These are phyloP conservation scores for Gadus chalcogrammus DNA, from an alignment of 2,113 vertebrate species.

Conservation along the genomic window DNA sequence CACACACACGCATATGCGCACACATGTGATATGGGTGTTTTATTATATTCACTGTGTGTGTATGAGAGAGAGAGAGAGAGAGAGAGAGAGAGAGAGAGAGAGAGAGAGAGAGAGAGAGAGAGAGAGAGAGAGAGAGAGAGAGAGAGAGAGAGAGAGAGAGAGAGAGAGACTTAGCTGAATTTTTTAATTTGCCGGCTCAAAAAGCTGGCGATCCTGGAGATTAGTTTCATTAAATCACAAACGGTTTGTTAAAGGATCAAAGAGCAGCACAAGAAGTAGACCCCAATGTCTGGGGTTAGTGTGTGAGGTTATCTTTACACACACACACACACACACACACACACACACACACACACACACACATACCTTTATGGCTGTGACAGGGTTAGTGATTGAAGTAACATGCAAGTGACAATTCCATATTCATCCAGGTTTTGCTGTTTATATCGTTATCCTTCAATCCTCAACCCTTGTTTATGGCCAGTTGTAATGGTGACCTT, in stretches of 20 bases:
- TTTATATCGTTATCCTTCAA: too few relatives aligned
- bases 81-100: conserved; percentile 80
- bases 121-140: conserved; percentile 80
- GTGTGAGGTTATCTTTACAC: not conserved
- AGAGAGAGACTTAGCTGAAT: conserved; percentile 83
- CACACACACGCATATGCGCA: conserved; percentile 34
- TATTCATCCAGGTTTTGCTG: too few relatives aligned
- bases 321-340: not conserved
- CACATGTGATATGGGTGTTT: conserved; percentile 46
- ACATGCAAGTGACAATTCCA: too few relatives aligned
- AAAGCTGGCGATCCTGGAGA: conserved; percentile 87
- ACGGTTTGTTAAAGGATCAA: conserved; percentile 55
- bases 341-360: not conserved
- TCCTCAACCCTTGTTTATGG: too few relatives aligned
- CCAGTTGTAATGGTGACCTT: too few relatives aligned
- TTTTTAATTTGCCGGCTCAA: conserved; percentile 92
- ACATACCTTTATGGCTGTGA: too few relatives aligned
- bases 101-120: conserved; percentile 78
- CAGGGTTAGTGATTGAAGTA: too few relatives aligned
- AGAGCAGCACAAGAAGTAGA: not conserved
- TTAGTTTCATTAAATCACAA: conserved; percentile 85
- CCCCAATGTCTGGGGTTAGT: not conserved
- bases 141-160: conserved; percentile 25
- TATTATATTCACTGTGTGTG: conserved; percentile 31
- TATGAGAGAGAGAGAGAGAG: conserved; percentile 38